Evolutionary conservation across 2,888 invertebrate species (phyloP).

Genomic region (Fragum sueziense): DNA sequence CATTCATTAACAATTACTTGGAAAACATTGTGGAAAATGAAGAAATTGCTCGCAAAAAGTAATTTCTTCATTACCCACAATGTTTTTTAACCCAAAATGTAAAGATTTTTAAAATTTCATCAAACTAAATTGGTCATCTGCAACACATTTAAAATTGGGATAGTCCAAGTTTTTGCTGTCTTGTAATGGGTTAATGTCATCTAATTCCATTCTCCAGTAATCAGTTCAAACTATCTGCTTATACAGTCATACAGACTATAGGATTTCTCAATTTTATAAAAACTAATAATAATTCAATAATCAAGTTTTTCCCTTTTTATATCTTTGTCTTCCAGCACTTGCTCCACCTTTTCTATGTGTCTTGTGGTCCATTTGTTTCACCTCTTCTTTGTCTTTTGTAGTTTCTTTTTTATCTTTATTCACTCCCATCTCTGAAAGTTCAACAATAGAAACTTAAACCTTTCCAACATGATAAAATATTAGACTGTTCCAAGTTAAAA

Average conservation of each 20-base stretch:
- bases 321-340: conserved; percentile 45
- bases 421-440: conserved; percentile 41
- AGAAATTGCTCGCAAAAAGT: not conserved
- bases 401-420: conserved; percentile 19
- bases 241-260: too few relatives aligned
- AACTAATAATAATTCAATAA: too few relatives aligned
- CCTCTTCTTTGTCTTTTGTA: not conserved
- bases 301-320: conserved; percentile 55
- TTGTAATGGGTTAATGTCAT: not conserved
- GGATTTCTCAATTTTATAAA: too few relatives aligned
- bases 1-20: too few relatives aligned
- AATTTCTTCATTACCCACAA: not conserved
- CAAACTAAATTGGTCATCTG: too few relatives aligned
- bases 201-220: too few relatives aligned
- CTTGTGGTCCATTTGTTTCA: conserved; percentile 20
- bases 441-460: too few relatives aligned
- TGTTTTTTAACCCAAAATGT: not conserved
- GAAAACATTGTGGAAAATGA: too few relatives aligned
- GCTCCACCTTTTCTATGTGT: conserved; percentile 43
- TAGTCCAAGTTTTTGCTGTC: not conserved
- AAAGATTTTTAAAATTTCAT: not conserved
- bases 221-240: too few relatives aligned
- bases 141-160: too few relatives aligned
- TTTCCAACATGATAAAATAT: too few relatives aligned
- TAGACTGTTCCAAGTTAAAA: not conserved